Evolutionary conservation across 2,888 invertebrate species (phyloP).

Genomic region (Pegoplata infirma): DNA sequence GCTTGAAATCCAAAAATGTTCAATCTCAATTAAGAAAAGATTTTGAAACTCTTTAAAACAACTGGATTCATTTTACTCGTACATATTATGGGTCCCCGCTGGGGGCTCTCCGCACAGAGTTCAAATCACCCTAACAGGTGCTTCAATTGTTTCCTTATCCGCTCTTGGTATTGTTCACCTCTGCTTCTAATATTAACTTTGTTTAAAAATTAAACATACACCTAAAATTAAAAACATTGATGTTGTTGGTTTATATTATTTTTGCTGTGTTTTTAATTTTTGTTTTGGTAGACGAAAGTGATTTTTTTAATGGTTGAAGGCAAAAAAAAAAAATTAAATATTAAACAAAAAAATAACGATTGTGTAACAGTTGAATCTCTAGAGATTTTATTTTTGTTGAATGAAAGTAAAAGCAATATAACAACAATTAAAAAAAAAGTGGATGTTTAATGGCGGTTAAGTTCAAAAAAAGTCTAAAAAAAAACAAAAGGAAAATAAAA

Average conservation of each 20-base stretch:
- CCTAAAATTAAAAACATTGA: constrained; percentile 7
- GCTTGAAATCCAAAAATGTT: no score
- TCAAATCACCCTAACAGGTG: not conserved
- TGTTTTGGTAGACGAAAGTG: not conserved
- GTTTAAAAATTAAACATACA: constrained; percentile 9
- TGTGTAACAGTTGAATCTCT: constrained; percentile 46
- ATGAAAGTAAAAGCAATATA: constrained; percentile 55
- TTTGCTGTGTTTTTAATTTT: not conserved
- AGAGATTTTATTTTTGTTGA: constrained; percentile 27
- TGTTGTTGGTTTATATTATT: constrained; percentile 4
- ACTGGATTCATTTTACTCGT: no score
- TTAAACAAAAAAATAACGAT: constrained; percentile 17
- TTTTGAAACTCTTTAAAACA: no score
- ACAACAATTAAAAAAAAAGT: constrained; percentile 7
- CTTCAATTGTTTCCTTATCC: not conserved
- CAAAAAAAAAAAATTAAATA: constrained; percentile 3
- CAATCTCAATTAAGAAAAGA: no score
- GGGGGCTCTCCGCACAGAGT: no score
- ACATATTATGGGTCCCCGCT: no score
- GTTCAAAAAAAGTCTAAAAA: constrained; percentile 30
- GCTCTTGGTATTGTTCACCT: not conserved
- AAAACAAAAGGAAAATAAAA: constrained; percentile 17
- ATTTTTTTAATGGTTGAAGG: not conserved
- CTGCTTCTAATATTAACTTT: constrained; percentile 17
- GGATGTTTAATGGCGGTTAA: constrained; percentile 46